These are phyloP conservation scores for Abrostola triplasia DNA, from an alignment of 2,888 invertebrate genomes.

Conservation along the genomic window DNA sequence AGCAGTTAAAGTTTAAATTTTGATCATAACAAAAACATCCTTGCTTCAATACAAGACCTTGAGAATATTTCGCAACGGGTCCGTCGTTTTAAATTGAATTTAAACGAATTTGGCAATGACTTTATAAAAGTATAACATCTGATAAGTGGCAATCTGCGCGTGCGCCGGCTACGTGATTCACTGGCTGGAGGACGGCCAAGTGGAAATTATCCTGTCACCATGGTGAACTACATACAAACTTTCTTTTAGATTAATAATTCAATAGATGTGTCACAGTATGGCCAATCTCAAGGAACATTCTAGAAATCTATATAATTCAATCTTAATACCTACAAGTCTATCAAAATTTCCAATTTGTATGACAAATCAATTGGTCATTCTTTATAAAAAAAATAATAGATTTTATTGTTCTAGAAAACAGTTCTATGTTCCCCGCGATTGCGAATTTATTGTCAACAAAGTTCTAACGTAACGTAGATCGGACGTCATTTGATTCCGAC, in stretches of 20 bases:
- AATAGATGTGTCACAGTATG: constrained; percentile 1
- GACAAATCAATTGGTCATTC: constrained; percentile 4
- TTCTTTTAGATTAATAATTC: constrained; percentile 16
- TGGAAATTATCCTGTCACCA: constrained; percentile 40
- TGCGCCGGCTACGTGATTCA: constrained; percentile 38
- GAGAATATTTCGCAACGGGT: constrained; percentile 5
- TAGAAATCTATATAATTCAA: constrained; percentile 7
- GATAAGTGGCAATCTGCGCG: constrained; percentile 36
- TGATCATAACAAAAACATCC: constrained; percentile 6
- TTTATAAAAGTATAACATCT: constrained; percentile 39
- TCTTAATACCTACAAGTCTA: not conserved
- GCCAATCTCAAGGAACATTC: not conserved
- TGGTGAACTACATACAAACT: constrained; percentile 19
- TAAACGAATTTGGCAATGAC: constrained; percentile 57
- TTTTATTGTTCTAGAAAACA: constrained; percentile 30
- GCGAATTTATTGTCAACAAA: constrained; percentile 6
- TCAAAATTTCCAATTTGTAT: constrained; percentile 12
- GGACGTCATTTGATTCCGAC: constrained; percentile 25
- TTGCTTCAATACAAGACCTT: not conserved
- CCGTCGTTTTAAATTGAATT: constrained; percentile 15
- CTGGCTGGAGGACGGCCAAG: constrained; percentile 51
- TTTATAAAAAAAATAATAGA: constrained; percentile 8
- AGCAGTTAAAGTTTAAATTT: not conserved
- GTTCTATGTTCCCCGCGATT: not conserved
- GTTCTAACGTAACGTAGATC: constrained; percentile 12